Conservation (phyloP, 1,140 invertebrate species). For the Oreohelix idahoensis region DNA sequence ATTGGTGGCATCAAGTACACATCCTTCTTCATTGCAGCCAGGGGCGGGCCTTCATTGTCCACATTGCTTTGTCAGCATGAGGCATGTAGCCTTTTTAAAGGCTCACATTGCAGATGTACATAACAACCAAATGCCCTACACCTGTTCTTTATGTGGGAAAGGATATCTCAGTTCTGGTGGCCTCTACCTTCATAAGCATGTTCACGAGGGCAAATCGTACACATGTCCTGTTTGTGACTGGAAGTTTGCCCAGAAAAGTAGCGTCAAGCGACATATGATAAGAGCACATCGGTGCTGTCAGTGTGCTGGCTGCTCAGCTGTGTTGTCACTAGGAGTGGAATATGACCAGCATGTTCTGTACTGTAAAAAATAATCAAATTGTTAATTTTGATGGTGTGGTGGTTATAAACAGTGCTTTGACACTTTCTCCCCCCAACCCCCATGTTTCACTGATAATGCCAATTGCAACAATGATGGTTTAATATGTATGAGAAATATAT, state of each 20-base stretch:
- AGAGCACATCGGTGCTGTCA: background rate
- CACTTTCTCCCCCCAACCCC: too few species aligned
- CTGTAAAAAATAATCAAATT: too few species aligned
- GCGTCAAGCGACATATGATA: conserved; percentile 10
- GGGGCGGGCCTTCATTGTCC: background rate
- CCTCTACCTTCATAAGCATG: conserved; percentile 17
- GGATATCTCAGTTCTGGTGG: conserved; percentile 19
- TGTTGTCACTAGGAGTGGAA: conserved; percentile 11
- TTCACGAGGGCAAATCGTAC: conserved; percentile 26
- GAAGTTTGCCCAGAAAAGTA: conserved; percentile 27
- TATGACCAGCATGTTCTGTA: conserved; percentile 16
- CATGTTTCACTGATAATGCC: too few species aligned
- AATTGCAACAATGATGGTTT: too few species aligned
- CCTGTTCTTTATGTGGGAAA: conserved; percentile 16
- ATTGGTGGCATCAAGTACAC: background rate
- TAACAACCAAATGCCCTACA: conserved; percentile 1
- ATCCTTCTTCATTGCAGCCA: background rate
- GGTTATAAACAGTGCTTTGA: too few species aligned
- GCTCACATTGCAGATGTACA: background rate
- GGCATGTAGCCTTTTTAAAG: background rate
- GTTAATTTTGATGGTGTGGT: too few species aligned
- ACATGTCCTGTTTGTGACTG: conserved; percentile 20
- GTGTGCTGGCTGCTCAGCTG: conserved; percentile 7
- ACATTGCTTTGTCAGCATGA: background rate
- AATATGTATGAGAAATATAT: too few species aligned